Percentiles rank a stretch among this genome's conserved stretches.
phyloP scores from a whole-genome alignment of 92 coral and sea anemone genomes.

The Nematostella vectensis region DNA sequence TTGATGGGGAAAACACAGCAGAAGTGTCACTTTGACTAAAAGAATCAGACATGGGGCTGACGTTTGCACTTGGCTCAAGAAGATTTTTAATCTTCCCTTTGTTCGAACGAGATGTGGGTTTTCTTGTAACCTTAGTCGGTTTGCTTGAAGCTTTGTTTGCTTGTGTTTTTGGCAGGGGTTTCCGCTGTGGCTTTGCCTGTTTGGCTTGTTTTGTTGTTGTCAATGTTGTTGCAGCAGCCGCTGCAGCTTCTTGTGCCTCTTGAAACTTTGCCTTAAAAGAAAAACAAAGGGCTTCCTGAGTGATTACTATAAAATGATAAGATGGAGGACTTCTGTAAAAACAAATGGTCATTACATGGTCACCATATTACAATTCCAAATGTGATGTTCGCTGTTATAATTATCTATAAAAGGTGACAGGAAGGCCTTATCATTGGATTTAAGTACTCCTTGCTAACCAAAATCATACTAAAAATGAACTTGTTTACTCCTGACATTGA shows the following conservation, averaged over 20 bases:
- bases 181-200: conserved; percentile 84
- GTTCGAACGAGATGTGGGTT: conserved; percentile 51
- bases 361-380: no score
- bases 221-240: conserved; percentile 45
- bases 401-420: no score
- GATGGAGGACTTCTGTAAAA: no score
- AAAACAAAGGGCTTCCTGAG: no score
- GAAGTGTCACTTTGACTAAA: conserved; percentile 63
- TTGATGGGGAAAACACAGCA: conserved; percentile 49
- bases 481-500: no score
- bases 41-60: conserved; percentile 43
- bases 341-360: no score
- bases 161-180: conserved; percentile 66
- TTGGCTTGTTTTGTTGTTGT: conserved; percentile 61
- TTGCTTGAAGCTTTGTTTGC: conserved; percentile 44
- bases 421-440: no score
- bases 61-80: conserved; percentile 24
- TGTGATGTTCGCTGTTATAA: no score
- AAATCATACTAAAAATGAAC: no score
- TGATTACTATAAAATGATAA: no score
- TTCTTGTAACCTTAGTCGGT: conserved; percentile 48
- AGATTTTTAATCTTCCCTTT: conserved; percentile 44
- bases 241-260: conserved; percentile 71
- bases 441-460: no score
- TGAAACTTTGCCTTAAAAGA: conserved; percentile 44